A percentile compares a stretch with the other conserved stretches of the same genome.
Evolutionary conservation across 2,888 invertebrate genomes (phyloP).

Genomic region (Nomada goodeniana): DNA sequence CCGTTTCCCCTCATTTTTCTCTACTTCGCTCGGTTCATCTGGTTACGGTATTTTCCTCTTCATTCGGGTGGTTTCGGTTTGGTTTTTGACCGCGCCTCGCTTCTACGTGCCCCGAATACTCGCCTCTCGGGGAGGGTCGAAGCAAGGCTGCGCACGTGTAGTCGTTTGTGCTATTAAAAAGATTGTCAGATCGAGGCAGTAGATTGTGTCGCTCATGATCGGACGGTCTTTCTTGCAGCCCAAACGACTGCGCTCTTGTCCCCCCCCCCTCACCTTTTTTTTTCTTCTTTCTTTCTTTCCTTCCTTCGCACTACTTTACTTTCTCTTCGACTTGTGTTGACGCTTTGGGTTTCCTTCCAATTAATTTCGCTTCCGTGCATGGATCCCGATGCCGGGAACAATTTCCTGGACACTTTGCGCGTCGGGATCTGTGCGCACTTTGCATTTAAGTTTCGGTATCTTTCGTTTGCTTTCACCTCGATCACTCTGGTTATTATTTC

Average conservation of each 20-base stretch:
- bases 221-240: slow-evolving; percentile 3
- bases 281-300: background rate
- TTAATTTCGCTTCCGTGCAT: slow-evolving; percentile 16
- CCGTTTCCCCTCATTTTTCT: slow-evolving; percentile 24
- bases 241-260: slow-evolving; percentile 4
- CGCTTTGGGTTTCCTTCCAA: slow-evolving; percentile 28
- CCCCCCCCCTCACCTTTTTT: no score
- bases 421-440: background rate
- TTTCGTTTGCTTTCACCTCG: slow-evolving; percentile 19
- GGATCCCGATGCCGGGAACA: slow-evolving; percentile 38
- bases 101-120: background rate
- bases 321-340: slow-evolving; percentile 25
- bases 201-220: slow-evolving; percentile 4
- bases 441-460: slow-evolving; percentile 17
- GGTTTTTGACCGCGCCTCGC: no score
- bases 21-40: background rate
- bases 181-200: slow-evolving; percentile 8
- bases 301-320: slow-evolving; percentile 7
- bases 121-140: background rate
- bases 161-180: background rate
- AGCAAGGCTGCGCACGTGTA: background rate
- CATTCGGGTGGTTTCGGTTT: background rate
- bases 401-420: slow-evolving; percentile 61
- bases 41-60: slow-evolving; percentile 1
- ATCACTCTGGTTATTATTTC: background rate